These are phyloP conservation scores for Hydrochoerus hydrochaeris DNA, from an alignment of 2,113 vertebrate genomes.

Conservation along the genomic window DNA sequence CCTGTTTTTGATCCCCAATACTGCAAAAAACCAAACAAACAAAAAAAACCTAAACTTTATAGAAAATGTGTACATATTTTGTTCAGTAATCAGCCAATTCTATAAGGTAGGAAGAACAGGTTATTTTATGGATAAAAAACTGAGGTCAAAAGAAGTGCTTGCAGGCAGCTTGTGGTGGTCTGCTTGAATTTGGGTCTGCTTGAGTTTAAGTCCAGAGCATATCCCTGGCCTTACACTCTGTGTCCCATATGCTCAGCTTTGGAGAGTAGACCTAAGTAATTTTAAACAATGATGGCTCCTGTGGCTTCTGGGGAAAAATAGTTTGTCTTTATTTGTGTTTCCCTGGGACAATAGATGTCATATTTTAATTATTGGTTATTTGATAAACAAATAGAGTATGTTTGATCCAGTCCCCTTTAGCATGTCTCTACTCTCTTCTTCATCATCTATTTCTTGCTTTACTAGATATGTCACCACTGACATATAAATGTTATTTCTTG, in stretches of 20 bases:
- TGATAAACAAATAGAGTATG: not conserved
- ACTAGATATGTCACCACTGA: not conserved
- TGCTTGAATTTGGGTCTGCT: not conserved
- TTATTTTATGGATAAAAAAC: not conserved
- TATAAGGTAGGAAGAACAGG: not conserved
- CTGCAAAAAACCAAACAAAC: not conserved
- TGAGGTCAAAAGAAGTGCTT: not conserved
- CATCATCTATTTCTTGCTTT: not conserved
- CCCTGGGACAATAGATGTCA: not conserved
- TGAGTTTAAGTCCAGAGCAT: not conserved
- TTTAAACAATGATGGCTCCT: not conserved
- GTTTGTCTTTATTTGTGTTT: not conserved
- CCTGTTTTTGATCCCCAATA: not conserved
- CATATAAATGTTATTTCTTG: not conserved
- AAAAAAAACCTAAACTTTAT: not conserved
- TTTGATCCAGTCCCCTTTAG: not conserved
- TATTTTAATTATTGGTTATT: slow-evolving; percentile 33
- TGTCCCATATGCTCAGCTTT: not conserved
- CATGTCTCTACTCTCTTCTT: not conserved
- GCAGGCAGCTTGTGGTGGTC: not conserved
- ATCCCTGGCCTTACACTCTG: not conserved
- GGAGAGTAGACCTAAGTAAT: not conserved
- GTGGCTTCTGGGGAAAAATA: not conserved
- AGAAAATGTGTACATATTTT: not conserved
- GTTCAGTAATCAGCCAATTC: not conserved